These are phyloP conservation scores for Phylloscopus collybita DNA, from an alignment of 2,797 vertebrate genomes.

Conservation along the genomic window DNA sequence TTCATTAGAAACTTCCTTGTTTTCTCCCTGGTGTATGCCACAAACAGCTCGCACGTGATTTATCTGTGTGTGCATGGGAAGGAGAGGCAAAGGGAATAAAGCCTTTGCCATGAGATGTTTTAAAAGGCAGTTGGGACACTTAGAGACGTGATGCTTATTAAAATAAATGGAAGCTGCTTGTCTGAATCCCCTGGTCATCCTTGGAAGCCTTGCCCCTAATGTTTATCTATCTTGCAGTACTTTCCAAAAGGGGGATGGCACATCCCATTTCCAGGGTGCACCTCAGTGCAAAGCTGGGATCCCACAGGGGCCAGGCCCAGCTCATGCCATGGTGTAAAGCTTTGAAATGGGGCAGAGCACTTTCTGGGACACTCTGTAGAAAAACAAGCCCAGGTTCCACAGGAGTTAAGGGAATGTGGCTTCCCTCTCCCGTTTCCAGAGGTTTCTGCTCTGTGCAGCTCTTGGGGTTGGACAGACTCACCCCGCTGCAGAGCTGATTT, in stretches of 20 bases:
- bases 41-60: not conserved
- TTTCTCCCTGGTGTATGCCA: slow-evolving; percentile 17
- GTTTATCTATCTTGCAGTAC: not conserved
- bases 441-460: not conserved
- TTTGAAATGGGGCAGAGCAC: not conserved
- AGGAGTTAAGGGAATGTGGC: not conserved
- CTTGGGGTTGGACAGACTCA: not conserved
- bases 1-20: slow-evolving; percentile 40
- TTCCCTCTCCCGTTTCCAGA: not conserved
- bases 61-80: slow-evolving; percentile 1
- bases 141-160: not conserved
- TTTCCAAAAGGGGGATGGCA: not conserved
- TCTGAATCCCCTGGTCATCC: slow-evolving; percentile 10
- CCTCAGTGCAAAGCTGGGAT: not conserved
- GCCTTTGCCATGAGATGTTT: not conserved
- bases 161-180: not conserved
- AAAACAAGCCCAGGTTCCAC: not conserved
- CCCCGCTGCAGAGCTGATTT: not conserved
- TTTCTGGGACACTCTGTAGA: not conserved
- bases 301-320: not conserved
- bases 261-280: not conserved
- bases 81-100: slow-evolving; percentile 13
- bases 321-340: not conserved
- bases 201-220: not conserved
- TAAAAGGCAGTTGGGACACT: slow-evolving; percentile 21